Evolutionary conservation across 2,797 vertebrate genomes (phyloP).

Genomic region (Philypnodon macrostomus): DNA sequence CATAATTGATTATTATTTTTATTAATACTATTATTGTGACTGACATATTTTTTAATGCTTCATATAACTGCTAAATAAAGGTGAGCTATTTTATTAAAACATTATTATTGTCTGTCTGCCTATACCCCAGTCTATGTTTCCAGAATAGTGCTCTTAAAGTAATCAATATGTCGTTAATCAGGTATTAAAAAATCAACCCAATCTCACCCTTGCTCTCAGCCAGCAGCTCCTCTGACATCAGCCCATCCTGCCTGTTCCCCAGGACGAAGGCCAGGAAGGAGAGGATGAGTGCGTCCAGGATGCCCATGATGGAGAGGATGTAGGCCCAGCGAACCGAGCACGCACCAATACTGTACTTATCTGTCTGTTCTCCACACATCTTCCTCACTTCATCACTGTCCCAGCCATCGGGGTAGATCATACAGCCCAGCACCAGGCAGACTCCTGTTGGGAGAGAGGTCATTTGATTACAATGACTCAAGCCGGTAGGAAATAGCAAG

Average conservation of each 20-base stretch:
- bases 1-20: too few species aligned
- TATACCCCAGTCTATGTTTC: too few species aligned
- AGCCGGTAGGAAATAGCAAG: too few species aligned
- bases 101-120: too few species aligned
- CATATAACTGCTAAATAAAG: too few species aligned
- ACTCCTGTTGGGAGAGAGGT: constrained; percentile 80
- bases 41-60: too few species aligned
- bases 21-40: too few species aligned
- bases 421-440: constrained; percentile 94
- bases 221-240: constrained; percentile 92
- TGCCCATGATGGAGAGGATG: constrained; percentile 96
- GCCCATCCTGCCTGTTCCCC: constrained; percentile 93
- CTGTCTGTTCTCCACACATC: constrained; percentile 93
- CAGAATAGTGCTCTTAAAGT: constrained; percentile 1
- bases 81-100: too few species aligned
- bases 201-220: constrained; percentile 88
- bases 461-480: too few species aligned
- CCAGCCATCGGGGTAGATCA: constrained; percentile 97
- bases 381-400: constrained; percentile 91
- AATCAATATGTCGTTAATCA: constrained; percentile 9
- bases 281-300: constrained; percentile 95
- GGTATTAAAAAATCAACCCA: constrained; percentile 2
- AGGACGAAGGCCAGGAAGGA: constrained; percentile 96
- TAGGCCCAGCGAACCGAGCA: constrained; percentile 98
- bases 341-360: constrained; percentile 90